Base-by-base conservation (phyloP, 2,113 vertebrate genomes). In the Phylloscopus whistleri region DNA sequence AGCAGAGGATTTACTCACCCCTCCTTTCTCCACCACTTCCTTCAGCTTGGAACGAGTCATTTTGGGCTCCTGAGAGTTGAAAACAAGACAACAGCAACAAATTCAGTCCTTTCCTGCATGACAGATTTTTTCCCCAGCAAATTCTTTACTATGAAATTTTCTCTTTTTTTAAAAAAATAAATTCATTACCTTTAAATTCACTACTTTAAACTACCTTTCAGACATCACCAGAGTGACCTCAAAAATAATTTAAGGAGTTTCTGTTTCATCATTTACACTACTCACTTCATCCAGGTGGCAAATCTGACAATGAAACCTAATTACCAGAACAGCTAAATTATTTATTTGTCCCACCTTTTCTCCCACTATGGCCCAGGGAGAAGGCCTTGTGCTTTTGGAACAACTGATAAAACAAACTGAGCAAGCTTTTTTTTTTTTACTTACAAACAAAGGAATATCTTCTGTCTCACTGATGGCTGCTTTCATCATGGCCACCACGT, bases 41-140 rank as follows among this genome's bases (percentile, higher is more conserved):
- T 98, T 99, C 70, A 99, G 97, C 90, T 99, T 99, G 75, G 99
- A 99, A n/a, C 99, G 98, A 31, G 99, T 99, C 99, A 99, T 99
- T 97, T 99, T 99, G 37, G 99, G 99, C 73, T 99, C 99, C 99
- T 99, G 91, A 67, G 63, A 60, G 66, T 86, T 79, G 21, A 69
- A 60, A 72, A 63, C 92, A 84, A 81, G 26, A 95, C 30, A 78
- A 75, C 18, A 78, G 44, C 10, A 74, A 48, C 20, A 10, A 76
- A 14, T 67, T 68, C 62, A 94, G 56, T 30, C 64, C 2, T 16
- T 69, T 7, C 49, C 23, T 46, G 37, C 8, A 37, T 10, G 37
- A 37, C 51, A 82, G 37, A 26, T 28, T 15, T 12, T 37, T 41
- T 41, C 22, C n/a, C 17, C 43, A 58, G 14, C 39, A 64, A 64